A percentile compares a stretch with the other conserved stretches of the same genome.
Conservation (phyloP, 1,140 invertebrate species). For the Nasonia vitripennis region DNA sequence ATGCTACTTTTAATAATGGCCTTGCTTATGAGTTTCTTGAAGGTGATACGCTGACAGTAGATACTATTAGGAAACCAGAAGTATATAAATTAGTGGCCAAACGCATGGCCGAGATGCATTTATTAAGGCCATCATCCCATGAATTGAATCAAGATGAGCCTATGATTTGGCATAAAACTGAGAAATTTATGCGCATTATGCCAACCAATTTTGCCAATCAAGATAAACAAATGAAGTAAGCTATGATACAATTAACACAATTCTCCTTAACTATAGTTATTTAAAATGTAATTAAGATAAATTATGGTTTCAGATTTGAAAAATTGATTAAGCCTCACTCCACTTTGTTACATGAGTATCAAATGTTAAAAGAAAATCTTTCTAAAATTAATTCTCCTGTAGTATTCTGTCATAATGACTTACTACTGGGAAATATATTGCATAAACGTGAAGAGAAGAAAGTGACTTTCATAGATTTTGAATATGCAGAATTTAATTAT, state of each 20-base stretch:
- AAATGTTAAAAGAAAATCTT: conserved; percentile 81
- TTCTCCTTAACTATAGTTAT: conserved; percentile 12
- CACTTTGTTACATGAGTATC: conserved; percentile 82
- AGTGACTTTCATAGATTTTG: conserved; percentile 97
- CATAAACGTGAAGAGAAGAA: conserved; percentile 82
- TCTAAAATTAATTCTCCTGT: conserved; percentile 83
- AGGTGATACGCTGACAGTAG: conserved; percentile 85
- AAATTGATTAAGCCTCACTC: conserved; percentile 81
- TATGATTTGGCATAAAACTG: conserved; percentile 84
- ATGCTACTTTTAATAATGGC: conserved; percentile 95
- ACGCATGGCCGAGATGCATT: conserved; percentile 89
- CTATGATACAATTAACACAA: not conserved
- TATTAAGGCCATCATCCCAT: conserved; percentile 71
- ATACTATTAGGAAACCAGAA: conserved; percentile 81
- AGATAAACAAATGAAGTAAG: conserved; percentile 80
- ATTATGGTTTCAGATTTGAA: conserved; percentile 79
- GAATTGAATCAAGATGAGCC: conserved; percentile 72
- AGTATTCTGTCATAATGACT: conserved; percentile 98
- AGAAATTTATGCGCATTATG: conserved; percentile 84
- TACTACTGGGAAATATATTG: conserved; percentile 95
- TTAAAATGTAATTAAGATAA: not conserved
- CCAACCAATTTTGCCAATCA: conserved; percentile 80
- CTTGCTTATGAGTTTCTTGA: conserved; percentile 94
- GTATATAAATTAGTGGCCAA: conserved; percentile 86
- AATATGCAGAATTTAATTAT: conserved; percentile 96